Evolutionary conservation across 2,888 invertebrate genomes (phyloP).

Genomic region (Mycogona germanica): DNA sequence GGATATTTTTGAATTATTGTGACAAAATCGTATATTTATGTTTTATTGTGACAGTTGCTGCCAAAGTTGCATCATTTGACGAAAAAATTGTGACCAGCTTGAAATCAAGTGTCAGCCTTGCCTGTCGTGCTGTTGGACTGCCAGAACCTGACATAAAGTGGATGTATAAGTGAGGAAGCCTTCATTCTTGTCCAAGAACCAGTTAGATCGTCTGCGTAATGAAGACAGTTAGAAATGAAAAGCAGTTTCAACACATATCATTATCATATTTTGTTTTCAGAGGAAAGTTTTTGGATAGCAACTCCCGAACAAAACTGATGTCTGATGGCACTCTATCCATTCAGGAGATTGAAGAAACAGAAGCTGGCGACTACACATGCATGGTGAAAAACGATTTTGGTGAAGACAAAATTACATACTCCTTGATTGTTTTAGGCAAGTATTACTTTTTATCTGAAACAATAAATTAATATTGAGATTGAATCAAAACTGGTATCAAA

Average conservation of each 20-base stretch:
- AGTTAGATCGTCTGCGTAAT: no score
- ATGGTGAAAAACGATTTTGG: conserved; percentile 86
- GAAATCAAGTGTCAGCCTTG: conserved; percentile 79
- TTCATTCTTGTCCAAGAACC: no score
- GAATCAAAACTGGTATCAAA: neutral
- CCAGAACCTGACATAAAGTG: conserved; percentile 83
- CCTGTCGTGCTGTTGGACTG: conserved; percentile 81
- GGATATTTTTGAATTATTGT: conserved; percentile 15
- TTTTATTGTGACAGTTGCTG: conserved; percentile 52
- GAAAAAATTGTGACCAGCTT: conserved; percentile 31
- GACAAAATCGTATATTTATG: neutral
- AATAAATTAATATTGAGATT: neutral
- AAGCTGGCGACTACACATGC: conserved; percentile 90
- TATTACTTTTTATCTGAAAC: neutral
- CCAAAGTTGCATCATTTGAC: conserved; percentile 77
- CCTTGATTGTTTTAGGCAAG: conserved; percentile 67
- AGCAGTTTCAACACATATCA: no score
- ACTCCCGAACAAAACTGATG: neutral
- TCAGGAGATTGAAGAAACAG: conserved; percentile 72
- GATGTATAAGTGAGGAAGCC: conserved; percentile 30
- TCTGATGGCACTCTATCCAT: conserved; percentile 83
- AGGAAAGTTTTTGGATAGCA: no score
- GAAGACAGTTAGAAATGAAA: no score
- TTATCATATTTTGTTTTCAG: no score
- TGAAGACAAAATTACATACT: conserved; percentile 84